A percentile compares a stretch with the other conserved stretches of the same genome.
phyloP scores from a whole-genome alignment of 92 coral and sea anemone species.

The Actinostola sp. region DNA sequence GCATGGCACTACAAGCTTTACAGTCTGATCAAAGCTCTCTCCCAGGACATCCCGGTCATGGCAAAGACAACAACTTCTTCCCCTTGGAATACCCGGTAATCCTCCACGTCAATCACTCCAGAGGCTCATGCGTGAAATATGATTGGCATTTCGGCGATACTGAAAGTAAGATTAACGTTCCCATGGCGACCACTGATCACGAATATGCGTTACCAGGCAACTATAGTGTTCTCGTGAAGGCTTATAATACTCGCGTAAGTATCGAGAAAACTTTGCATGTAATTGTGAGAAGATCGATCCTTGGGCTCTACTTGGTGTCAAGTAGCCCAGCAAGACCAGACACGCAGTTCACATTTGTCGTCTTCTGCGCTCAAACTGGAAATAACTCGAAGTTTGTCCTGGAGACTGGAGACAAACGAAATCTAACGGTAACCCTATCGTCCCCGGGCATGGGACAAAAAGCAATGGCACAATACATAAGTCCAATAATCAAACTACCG shows the following conservation, averaged over 20 bases:
- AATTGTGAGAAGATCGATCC: constrained; percentile 50
- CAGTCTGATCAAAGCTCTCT: constrained; percentile 48
- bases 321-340: constrained; percentile 67
- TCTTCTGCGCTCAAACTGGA: constrained; percentile 78
- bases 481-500: constrained; percentile 56
- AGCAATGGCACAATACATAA: constrained; percentile 24
- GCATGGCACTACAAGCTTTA: constrained; percentile 39
- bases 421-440: constrained; percentile 23
- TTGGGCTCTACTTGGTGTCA: constrained; percentile 74
- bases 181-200: constrained; percentile 33
- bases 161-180: background rate
- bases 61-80: constrained; percentile 49
- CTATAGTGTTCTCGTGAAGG: constrained; percentile 55
- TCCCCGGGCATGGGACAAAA: constrained; percentile 7
- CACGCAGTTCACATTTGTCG: constrained; percentile 55
- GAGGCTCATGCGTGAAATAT: constrained; percentile 72
- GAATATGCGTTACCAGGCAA: constrained; percentile 67
- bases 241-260: constrained; percentile 38
- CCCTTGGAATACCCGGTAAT: constrained; percentile 85
- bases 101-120: constrained; percentile 44
- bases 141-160: constrained; percentile 68
- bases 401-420: constrained; percentile 49
- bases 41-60: constrained; percentile 51
- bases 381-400: constrained; percentile 65
- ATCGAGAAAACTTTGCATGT: constrained; percentile 1